phyloP scores from a whole-genome alignment of 2,888 invertebrate genomes.

The Cabera pusaria region DNA sequence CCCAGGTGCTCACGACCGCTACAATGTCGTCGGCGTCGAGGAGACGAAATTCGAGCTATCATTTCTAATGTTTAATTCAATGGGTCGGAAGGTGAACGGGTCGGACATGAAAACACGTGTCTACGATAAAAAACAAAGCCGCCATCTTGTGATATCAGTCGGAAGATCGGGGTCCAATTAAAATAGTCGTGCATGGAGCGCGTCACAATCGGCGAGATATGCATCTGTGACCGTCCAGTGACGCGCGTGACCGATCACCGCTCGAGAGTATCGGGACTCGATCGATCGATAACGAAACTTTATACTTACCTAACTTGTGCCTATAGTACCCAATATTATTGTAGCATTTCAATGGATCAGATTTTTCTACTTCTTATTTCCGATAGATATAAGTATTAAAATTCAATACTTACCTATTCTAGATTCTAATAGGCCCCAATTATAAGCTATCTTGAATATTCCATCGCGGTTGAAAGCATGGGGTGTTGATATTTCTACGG shows the following conservation, averaged over 20 bases:
- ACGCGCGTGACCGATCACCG: conserved; percentile 75
- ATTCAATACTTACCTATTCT: too few species aligned
- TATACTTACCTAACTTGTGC: too few species aligned
- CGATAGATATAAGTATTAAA: too few species aligned
- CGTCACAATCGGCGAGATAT: conserved; percentile 75
- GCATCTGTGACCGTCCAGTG: conserved; percentile 59
- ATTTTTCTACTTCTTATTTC: too few species aligned
- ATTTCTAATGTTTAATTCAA: conserved; percentile 22
- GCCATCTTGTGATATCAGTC: conserved; percentile 74
- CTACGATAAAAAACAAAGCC: conserved; percentile 61
- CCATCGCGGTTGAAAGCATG: too few species aligned
- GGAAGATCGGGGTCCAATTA: conserved; percentile 76
- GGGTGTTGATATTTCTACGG: too few species aligned
- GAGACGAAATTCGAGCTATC: conserved; percentile 5
- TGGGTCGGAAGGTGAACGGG: conserved; percentile 37
- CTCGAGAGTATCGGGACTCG: conserved; percentile 31
- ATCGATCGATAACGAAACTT: conserved; percentile 4
- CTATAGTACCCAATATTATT: too few species aligned
- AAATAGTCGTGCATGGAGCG: conserved; percentile 81
- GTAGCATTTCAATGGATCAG: too few species aligned
- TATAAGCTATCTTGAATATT: too few species aligned
- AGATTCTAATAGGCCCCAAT: too few species aligned
- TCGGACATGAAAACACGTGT: conserved; percentile 67
- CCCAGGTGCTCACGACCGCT: conserved; percentile 29
- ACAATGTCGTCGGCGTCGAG: not conserved